phyloP scores from a whole-genome alignment of 2,113 vertebrate genomes.

The Ochotona princeps region DNA sequence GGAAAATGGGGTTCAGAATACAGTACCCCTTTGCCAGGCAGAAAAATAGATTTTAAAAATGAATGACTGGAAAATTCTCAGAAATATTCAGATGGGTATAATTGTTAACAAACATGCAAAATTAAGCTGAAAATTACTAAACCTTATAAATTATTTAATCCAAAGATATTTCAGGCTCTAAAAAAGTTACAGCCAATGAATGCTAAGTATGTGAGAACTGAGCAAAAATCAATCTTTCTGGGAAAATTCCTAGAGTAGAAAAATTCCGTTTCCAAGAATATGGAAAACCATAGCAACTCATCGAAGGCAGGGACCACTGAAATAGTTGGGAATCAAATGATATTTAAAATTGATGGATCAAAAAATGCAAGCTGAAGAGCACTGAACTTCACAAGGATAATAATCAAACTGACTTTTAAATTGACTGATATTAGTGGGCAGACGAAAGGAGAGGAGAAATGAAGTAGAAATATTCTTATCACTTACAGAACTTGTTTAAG shows the following conservation, averaged over 20 bases:
- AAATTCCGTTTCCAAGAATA: neutral
- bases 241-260: constrained; percentile 21
- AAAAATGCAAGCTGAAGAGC: neutral
- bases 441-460: neutral
- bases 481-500: neutral
- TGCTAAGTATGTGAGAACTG: neutral
- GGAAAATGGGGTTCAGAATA: neutral
- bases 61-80: neutral
- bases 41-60: neutral
- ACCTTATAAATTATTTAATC: neutral
- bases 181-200: neutral
- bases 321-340: neutral
- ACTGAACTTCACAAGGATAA: constrained; percentile 36
- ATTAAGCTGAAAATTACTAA: constrained; percentile 21
- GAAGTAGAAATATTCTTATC: constrained; percentile 25
- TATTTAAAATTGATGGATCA: constrained; percentile 40
- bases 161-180: neutral
- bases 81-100: neutral
- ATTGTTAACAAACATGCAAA: neutral
- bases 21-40: neutral
- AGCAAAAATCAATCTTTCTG: constrained; percentile 22
- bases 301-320: neutral
- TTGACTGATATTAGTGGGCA: constrained; percentile 21
- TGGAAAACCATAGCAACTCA: neutral
- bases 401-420: constrained; percentile 22